These are phyloP conservation scores for Pitangus sulphuratus DNA, from an alignment of 2,797 vertebrate species.

Conservation along the genomic window DNA sequence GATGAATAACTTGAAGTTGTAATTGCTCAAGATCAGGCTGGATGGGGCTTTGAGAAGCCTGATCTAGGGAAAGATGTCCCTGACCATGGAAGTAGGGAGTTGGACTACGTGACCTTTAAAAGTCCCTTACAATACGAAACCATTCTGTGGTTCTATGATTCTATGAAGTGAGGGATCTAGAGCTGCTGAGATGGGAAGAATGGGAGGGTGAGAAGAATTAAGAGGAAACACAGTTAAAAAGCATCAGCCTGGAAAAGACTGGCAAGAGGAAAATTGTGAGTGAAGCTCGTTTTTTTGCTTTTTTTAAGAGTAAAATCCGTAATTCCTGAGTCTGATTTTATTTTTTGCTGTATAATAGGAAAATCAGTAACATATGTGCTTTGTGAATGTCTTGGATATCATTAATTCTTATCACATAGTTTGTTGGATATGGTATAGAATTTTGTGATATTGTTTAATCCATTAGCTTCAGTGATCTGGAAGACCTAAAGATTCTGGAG, in stretches of 20 bases:
- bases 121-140: neutral
- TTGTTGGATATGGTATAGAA: neutral
- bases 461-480: neutral
- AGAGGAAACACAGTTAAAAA: neutral
- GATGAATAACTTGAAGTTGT: neutral
- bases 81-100: fast-evolving
- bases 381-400: neutral
- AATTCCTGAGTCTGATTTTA: neutral
- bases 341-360: neutral
- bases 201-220: neutral
- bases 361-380: fast-evolving
- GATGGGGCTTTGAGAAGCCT: fast-evolving
- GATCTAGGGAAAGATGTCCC: fast-evolving
- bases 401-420: neutral
- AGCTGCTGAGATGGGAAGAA: neutral
- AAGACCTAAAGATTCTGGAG: neutral
- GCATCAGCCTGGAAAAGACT: neutral
- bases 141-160: neutral
- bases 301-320: neutral
- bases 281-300: neutral
- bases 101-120: neutral
- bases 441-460: neutral
- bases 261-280: fast-evolving
- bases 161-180: neutral
- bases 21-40: neutral